Evolutionary conservation across 2,113 vertebrate genomes (phyloP).

Genomic region (Chelonoidis abingdonii): DNA sequence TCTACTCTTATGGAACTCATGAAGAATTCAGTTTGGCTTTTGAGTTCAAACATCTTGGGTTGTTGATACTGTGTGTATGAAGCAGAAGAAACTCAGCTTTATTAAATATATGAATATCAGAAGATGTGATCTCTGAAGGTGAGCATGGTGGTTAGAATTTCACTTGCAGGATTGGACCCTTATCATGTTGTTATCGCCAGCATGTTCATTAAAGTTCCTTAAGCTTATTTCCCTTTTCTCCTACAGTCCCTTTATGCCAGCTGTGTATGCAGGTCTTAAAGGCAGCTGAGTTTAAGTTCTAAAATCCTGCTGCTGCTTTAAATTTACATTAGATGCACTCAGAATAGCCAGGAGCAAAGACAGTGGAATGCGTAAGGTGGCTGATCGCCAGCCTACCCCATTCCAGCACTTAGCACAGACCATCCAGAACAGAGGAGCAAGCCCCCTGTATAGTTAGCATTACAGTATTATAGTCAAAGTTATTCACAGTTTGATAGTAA

Average conservation of each 20-base stretch:
- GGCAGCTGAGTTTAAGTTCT: background rate
- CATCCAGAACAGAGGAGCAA: background rate
- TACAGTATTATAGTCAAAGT: background rate
- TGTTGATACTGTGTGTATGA: background rate
- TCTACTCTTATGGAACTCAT: too few relatives aligned
- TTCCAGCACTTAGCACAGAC: accelerated
- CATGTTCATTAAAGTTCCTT: background rate
- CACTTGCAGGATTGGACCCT: background rate
- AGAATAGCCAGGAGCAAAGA: background rate
- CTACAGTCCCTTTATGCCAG: background rate
- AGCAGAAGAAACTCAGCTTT: background rate
- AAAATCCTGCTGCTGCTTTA: background rate
- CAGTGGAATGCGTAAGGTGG: background rate
- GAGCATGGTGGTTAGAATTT: background rate
- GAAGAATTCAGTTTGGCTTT: background rate
- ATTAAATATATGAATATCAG: background rate
- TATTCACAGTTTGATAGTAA: background rate
- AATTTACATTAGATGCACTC: background rate
- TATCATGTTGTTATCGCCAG: background rate
- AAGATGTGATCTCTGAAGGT: background rate
- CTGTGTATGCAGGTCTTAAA: background rate
- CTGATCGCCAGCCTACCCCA: accelerated
- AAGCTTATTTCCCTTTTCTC: background rate
- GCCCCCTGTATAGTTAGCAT: accelerated
- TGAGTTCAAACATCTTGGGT: background rate